A percentile compares a stretch with the other conserved stretches of the same genome.
Conservation (phyloP, 2,797 vertebrate species). For the Sebastes melanostomus region DNA sequence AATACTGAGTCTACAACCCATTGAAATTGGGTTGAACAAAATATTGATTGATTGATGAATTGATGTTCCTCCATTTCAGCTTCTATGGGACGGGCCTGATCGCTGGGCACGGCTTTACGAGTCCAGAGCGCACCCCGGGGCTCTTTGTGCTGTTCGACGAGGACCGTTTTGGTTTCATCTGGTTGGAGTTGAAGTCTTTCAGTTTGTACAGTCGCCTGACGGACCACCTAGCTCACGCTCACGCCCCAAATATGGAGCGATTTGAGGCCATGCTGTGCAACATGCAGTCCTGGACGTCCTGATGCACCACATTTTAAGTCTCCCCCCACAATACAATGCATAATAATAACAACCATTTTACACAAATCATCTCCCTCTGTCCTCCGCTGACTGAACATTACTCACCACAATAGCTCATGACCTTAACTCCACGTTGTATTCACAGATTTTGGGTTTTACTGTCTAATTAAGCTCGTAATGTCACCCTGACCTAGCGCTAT, state of each 20-base stretch:
- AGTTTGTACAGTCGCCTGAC: conserved; percentile 97
- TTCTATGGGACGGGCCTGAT: conserved; percentile 97
- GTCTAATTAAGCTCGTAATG: conserved; percentile 27
- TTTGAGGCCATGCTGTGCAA: conserved; percentile 97
- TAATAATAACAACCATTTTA: conserved; percentile 18
- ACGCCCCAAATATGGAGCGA: conserved; percentile 89
- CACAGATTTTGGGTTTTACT: conserved; percentile 30
- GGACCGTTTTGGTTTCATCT: conserved; percentile 97
- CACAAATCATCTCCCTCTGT: conserved; percentile 47
- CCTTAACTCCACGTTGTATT: conserved; percentile 21
- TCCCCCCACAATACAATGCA: conserved; percentile 13
- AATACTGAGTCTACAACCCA: not conserved
- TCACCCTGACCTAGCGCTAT: conserved; percentile 10
- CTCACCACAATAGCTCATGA: conserved; percentile 28
- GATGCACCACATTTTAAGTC: conserved; percentile 83
- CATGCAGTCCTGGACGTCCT: conserved; percentile 96
- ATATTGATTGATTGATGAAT: conserved; percentile 1
- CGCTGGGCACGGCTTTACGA: conserved; percentile 96
- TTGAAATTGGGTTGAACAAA: not conserved
- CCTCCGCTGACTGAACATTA: conserved; percentile 24
- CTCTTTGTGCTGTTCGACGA: conserved; percentile 95
- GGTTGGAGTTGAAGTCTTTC: conserved; percentile 98
- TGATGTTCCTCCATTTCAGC: conserved; percentile 72
- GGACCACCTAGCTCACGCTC: conserved; percentile 89
- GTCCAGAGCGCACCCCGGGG: conserved; percentile 93